Conservation (phyloP, 2,797 vertebrate species). For the Poeciliopsis infans region DNA sequence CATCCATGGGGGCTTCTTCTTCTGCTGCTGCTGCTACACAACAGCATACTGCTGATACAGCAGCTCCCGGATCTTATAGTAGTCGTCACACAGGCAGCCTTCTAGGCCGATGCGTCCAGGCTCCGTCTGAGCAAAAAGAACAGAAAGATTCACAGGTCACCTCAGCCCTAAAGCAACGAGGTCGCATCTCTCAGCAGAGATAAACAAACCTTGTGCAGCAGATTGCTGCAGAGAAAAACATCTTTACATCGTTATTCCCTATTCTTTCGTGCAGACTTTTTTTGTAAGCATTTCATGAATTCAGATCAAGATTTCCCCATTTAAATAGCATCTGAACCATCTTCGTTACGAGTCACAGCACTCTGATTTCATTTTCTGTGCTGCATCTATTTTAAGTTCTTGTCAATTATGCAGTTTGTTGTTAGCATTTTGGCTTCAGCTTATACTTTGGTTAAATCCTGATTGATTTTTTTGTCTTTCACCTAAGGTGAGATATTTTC, state of each 20-base stretch:
- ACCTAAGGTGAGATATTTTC: slow-evolving; percentile 39
- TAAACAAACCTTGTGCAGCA: neutral
- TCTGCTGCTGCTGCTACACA: slow-evolving; percentile 78
- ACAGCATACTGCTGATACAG: slow-evolving; percentile 98
- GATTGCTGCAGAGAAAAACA: slow-evolving; percentile 12
- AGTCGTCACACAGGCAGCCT: slow-evolving; percentile 97
- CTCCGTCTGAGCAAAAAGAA: slow-evolving; percentile 88
- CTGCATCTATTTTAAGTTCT: slow-evolving; percentile 69
- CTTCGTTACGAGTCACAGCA: slow-evolving; percentile 19
- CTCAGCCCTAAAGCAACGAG: slow-evolving; percentile 7
- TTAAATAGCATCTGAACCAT: slow-evolving; percentile 18
- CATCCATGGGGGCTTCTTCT: slow-evolving; percentile 15
- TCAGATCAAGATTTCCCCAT: slow-evolving; percentile 24
- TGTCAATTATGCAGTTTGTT: slow-evolving; percentile 70
- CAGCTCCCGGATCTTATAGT: slow-evolving; percentile 98
- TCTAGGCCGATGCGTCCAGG: slow-evolving; percentile 97
- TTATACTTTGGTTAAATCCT: slow-evolving; percentile 27
- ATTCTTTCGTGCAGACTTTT: slow-evolving; percentile 3
- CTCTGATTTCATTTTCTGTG: slow-evolving; percentile 66
- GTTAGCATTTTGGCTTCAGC: slow-evolving; percentile 49
- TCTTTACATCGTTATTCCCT: slow-evolving; percentile 2
- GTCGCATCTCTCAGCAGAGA: slow-evolving; percentile 15
- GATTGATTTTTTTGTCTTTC: slow-evolving; percentile 31
- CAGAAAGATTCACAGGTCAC: slow-evolving; percentile 44
- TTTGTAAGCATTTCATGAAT: slow-evolving; percentile 41